Conservation (phyloP, 2,113 vertebrate species). For the Pungitius pungitius region DNA sequence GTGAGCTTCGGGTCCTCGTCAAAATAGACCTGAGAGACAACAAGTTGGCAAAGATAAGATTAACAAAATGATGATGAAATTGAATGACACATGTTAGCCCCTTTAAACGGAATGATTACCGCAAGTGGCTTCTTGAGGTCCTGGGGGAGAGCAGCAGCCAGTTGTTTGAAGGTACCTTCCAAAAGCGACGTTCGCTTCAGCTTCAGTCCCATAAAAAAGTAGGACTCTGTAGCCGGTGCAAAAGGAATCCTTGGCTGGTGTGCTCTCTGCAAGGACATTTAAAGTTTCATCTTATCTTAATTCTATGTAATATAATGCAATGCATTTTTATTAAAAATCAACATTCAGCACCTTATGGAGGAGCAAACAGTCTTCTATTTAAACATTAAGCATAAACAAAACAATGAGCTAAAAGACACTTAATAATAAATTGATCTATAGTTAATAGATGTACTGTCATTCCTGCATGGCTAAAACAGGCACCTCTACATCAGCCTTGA, state of each 20-base stretch:
- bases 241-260: rapidly evolving
- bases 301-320: not conserved
- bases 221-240: no score
- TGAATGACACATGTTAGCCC: not conserved
- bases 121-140: conserved; percentile 42
- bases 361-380: not conserved
- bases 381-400: not conserved
- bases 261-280: not conserved
- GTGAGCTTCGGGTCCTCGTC: rapidly evolving
- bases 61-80: not conserved
- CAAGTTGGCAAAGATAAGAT: not conserved
- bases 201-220: conserved; percentile 8
- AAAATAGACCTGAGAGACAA: conserved; percentile 70
- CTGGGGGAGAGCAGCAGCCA: not conserved
- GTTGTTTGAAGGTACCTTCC: conserved; percentile 49
- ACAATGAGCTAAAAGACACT: not conserved
- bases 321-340: not conserved
- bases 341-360: not conserved
- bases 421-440: no score
- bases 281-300: not conserved
- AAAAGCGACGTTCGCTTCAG: conserved; percentile 46
- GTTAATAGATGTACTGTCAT: not conserved
- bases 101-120: conserved; percentile 29
- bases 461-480: not conserved
- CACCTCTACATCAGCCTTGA: no score